Percentiles rank a stretch among this genome's conserved stretches.
phyloP scores from a whole-genome alignment of 2,888 invertebrate species.

The Spisula subtruncata region DNA sequence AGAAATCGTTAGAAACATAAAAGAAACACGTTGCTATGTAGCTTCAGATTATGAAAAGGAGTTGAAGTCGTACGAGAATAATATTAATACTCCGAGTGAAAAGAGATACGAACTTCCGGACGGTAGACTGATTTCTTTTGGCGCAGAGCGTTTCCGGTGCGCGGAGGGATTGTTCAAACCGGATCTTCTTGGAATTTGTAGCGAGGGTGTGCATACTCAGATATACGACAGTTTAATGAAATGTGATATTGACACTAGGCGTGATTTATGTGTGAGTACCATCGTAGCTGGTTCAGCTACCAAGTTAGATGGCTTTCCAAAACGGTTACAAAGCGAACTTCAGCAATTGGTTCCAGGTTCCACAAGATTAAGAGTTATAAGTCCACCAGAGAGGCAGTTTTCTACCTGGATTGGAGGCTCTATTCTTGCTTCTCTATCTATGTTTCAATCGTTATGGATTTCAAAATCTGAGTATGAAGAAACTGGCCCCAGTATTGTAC shows the following conservation, averaged over 20 bases:
- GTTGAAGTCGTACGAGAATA: slow-evolving; percentile 80
- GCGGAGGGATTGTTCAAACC: slow-evolving; percentile 84
- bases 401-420: slow-evolving; percentile 53
- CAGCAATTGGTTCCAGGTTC: slow-evolving; percentile 96
- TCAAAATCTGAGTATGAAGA: slow-evolving; percentile 79
- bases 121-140: slow-evolving; percentile 85
- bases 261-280: slow-evolving; percentile 83
- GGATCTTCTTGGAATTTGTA: slow-evolving; percentile 81
- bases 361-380: slow-evolving; percentile 98
- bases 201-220: slow-evolving; percentile 79
- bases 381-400: slow-evolving; percentile 92
- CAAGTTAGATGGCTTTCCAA: slow-evolving; percentile 94
- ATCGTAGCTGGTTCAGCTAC: slow-evolving; percentile 92
- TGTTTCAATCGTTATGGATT: slow-evolving; percentile 91
- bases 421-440: slow-evolving; percentile 79
- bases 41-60: slow-evolving; percentile 93
- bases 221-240: slow-evolving; percentile 72
- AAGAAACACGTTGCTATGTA: slow-evolving; percentile 92
- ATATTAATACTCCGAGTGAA: slow-evolving; percentile 78
- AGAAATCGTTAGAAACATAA: slow-evolving; percentile 74
- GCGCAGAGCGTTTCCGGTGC: slow-evolving; percentile 82
- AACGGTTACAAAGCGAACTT: slow-evolving; percentile 82
- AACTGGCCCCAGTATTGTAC: slow-evolving; percentile 90
- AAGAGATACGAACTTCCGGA: slow-evolving; percentile 80
- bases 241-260: slow-evolving; percentile 84